These are phyloP conservation scores for Clupea harengus DNA, from an alignment of 2,113 vertebrate genomes.

Conservation along the genomic window DNA sequence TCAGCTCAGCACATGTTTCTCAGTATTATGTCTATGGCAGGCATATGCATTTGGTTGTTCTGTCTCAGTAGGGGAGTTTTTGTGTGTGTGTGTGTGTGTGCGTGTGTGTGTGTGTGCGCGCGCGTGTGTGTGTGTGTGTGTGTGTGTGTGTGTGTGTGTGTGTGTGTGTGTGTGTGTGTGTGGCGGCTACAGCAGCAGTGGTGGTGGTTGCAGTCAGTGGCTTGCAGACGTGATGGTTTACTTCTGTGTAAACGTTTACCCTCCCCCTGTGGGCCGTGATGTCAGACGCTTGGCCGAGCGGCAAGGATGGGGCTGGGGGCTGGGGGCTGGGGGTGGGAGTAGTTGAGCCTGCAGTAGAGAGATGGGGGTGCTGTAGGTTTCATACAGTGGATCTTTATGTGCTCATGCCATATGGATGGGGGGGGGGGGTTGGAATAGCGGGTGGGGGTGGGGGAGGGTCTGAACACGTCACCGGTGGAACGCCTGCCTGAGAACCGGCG, in stretches of 20 bases:
- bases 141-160: conserved; percentile 8
- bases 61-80: too few species aligned
- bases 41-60: too few species aligned
- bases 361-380: neutral
- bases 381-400: conserved; percentile 42
- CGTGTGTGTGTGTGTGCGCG: too few species aligned
- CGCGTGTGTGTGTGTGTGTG: neutral
- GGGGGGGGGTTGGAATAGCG: neutral
- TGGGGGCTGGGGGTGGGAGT: neutral
- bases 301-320: neutral
- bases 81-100: too few species aligned
- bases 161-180: neutral
- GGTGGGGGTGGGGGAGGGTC: neutral
- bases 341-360: neutral
- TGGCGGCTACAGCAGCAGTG: neutral
- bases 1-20: too few species aligned
- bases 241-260: conserved; percentile 44
- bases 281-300: conserved; percentile 31
- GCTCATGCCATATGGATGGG: conserved; percentile 19
- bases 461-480: neutral
- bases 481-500: conserved; percentile 4
- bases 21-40: too few species aligned
- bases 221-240: conserved; percentile 24
- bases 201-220: conserved; percentile 27
- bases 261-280: conserved; percentile 35